Conservation (phyloP, 2,888 invertebrate species). For the Elgonia sp. region DNA sequence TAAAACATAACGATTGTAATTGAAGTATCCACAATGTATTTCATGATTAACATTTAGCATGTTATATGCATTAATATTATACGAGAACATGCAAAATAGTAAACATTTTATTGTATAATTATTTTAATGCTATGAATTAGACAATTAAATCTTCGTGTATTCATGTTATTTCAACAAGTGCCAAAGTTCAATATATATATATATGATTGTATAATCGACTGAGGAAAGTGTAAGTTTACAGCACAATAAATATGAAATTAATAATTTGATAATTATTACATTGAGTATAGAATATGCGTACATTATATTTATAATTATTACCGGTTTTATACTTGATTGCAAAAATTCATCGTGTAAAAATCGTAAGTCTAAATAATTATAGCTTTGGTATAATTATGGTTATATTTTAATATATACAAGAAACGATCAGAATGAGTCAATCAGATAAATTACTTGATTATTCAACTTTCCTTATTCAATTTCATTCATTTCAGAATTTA, state of each 20-base stretch:
- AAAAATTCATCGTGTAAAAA: neutral
- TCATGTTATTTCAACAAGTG: neutral
- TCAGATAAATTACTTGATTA: too few relatives aligned
- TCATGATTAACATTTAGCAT: too few relatives aligned
- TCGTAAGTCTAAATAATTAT: neutral
- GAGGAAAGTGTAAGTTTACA: neutral
- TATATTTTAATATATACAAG: too few relatives aligned
- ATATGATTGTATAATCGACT: neutral
- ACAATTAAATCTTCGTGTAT: neutral
- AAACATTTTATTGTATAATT: neutral
- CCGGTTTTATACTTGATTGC: neutral
- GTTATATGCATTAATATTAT: neutral
- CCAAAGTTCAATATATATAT: neutral
- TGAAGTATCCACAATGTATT: neutral
- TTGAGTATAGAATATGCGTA: neutral
- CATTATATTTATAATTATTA: neutral
- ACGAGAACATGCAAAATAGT: neutral
- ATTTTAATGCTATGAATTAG: constrained; percentile 1
- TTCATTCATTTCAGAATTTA: too few relatives aligned
- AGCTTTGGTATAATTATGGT: too few relatives aligned
- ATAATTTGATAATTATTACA: neutral
- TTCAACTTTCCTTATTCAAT: too few relatives aligned
- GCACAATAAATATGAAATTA: neutral
- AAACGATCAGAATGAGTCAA: too few relatives aligned
- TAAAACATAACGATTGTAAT: too few relatives aligned